A percentile compares a stretch with the other conserved stretches of the same genome.
Evolutionary conservation across 1,140 invertebrate species (phyloP).

Genomic region (Paraescarpia echinospica): DNA sequence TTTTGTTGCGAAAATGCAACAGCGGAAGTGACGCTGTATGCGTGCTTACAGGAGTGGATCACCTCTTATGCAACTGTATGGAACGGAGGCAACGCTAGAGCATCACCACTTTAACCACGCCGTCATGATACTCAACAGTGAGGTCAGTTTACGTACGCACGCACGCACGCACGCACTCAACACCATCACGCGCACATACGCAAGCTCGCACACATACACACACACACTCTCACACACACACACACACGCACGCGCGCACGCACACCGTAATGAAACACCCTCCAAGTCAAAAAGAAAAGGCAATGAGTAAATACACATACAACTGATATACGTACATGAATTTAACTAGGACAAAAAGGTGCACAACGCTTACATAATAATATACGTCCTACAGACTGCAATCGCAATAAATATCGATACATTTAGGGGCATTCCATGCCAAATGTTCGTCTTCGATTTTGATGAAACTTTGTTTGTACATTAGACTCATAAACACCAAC

Average conservation of each 20-base stretch:
- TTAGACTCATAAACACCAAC: no score
- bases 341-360: no score
- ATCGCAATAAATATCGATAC: no score
- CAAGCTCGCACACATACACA: slow-evolving; percentile 19
- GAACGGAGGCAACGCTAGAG: slow-evolving; percentile 86
- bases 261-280: no score
- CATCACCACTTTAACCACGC: slow-evolving; percentile 95
- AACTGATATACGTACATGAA: no score
- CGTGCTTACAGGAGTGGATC: slow-evolving; percentile 18
- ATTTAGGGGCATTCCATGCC: no score
- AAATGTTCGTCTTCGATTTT: no score
- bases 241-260: background rate
- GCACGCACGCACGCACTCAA: background rate
- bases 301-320: no score
- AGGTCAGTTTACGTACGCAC: slow-evolving; percentile 29
- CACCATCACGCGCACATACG: background rate
- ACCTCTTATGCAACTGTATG: slow-evolving; percentile 63
- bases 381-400: no score
- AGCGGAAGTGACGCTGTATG: background rate
- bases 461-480: no score
- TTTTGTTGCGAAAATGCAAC: background rate
- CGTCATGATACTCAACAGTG: slow-evolving; percentile 88
- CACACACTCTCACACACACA: slow-evolving; percentile 21
- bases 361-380: no score
- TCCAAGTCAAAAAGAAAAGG: no score